Conservation (phyloP, 2,113 vertebrate genomes). For the Alethe castanea region DNA sequence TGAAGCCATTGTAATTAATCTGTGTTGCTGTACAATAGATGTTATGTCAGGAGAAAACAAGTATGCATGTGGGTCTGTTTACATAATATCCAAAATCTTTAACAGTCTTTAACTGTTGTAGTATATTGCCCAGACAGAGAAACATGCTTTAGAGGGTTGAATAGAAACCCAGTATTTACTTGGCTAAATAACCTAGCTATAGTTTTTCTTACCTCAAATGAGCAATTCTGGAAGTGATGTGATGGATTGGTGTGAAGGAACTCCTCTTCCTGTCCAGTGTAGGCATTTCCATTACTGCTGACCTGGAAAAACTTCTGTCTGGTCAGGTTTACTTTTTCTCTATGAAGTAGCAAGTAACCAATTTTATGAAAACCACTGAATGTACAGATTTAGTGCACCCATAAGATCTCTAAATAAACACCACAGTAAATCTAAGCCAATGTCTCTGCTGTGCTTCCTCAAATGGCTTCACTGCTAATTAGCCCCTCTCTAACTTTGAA, state of each 20-base stretch:
- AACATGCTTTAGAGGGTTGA: neutral
- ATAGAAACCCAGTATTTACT: neutral
- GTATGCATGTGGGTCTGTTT: neutral
- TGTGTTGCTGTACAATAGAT: neutral
- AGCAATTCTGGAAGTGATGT: neutral
- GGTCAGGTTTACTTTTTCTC: neutral
- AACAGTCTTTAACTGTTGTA: neutral
- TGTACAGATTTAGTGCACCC: neutral
- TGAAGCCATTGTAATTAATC: constrained; percentile 11
- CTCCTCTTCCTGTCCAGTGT: neutral
- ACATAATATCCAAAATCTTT: neutral
- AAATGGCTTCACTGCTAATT: constrained; percentile 38
- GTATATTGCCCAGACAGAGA: neutral
- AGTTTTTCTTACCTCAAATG: neutral
- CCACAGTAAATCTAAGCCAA: neutral
- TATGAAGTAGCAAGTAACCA: neutral
- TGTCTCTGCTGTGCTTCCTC: constrained; percentile 9
- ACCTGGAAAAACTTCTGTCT: neutral
- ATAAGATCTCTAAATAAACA: constrained; percentile 23
- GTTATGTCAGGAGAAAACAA: neutral
- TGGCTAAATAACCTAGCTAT: neutral
- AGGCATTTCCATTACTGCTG: neutral
- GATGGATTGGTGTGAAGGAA: neutral
- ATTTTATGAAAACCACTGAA: neutral
- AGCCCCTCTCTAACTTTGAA: constrained; percentile 49